Evolutionary conservation across 2,797 vertebrate genomes (phyloP).

Genomic region (Leptoclinus maculatus): DNA sequence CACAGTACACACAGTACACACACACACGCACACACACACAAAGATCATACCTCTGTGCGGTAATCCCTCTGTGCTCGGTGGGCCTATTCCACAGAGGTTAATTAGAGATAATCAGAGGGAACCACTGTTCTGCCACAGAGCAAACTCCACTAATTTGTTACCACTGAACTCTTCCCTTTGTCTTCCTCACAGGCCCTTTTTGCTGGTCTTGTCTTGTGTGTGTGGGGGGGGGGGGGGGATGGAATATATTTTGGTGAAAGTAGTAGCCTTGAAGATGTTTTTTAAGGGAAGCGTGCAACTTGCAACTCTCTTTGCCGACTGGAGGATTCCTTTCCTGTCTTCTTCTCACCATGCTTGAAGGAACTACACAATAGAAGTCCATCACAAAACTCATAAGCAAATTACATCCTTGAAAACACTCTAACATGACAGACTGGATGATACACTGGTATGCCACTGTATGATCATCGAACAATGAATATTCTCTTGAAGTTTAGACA

Average conservation of each 20-base stretch:
- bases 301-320: background rate
- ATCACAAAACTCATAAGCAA: conserved; percentile 12
- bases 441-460: background rate
- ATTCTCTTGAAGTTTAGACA: conserved; percentile 4
- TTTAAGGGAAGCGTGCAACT: background rate
- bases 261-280: conserved; percentile 34
- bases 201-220: conserved; percentile 34
- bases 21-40: conserved; percentile 39
- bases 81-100: conserved; percentile 81
- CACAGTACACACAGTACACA: conserved; percentile 15
- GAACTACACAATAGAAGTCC: conserved; percentile 9
- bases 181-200: conserved; percentile 44
- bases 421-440: background rate
- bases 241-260: conserved; percentile 21
- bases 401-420: conserved; percentile 1
- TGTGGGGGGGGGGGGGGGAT: background rate
- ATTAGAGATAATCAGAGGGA: conserved; percentile 83
- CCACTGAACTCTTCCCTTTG: conserved; percentile 67
- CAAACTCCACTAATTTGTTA: conserved; percentile 74
- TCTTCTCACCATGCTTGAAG: background rate
- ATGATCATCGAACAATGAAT: background rate
- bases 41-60: conserved; percentile 55
- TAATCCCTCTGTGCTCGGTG: conserved; percentile 70
- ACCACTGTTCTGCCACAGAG: conserved; percentile 75
- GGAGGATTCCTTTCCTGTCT: conserved; percentile 9